phyloP scores from a whole-genome alignment of 2,113 vertebrate species.

The Caranx melampygus region DNA sequence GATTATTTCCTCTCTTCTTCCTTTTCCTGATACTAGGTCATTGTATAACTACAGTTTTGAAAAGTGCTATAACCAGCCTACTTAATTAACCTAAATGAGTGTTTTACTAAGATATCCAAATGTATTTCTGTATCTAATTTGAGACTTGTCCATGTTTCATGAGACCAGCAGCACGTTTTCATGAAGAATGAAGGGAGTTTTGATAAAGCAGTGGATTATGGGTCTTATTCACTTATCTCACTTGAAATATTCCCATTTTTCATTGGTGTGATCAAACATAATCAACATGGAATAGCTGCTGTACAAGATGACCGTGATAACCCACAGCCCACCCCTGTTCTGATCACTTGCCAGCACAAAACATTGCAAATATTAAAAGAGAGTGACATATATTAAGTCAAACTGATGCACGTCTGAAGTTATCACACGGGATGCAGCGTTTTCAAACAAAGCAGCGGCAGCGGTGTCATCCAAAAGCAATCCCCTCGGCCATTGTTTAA shows the following conservation, averaged over 20 bases:
- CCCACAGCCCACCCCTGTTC: background rate
- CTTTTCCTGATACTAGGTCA: too few species aligned
- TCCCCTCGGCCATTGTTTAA: slow-evolving; percentile 12
- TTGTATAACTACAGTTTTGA: too few species aligned
- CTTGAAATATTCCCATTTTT: slow-evolving; percentile 18
- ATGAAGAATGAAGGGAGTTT: background rate
- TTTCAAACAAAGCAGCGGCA: background rate
- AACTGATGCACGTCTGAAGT: background rate
- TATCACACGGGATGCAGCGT: background rate
- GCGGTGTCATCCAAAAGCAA: background rate
- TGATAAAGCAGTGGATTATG: background rate
- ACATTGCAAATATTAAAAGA: slow-evolving; percentile 2
- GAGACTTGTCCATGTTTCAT: background rate
- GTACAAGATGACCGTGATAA: background rate
- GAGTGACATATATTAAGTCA: background rate
- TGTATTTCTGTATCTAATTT: too few species aligned
- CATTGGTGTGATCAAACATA: background rate
- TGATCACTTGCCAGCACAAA: background rate
- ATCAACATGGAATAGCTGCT: slow-evolving; percentile 23
- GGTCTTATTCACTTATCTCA: slow-evolving; percentile 1
- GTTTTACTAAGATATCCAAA: too few species aligned
- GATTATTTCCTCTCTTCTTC: too few species aligned
- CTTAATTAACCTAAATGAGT: too few species aligned
- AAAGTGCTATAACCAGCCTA: too few species aligned
- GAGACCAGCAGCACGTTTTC: background rate